These are phyloP conservation scores for Branchinecta sandiegonensis DNA, from an alignment of 2,888 invertebrate species.

Conservation along the genomic window DNA sequence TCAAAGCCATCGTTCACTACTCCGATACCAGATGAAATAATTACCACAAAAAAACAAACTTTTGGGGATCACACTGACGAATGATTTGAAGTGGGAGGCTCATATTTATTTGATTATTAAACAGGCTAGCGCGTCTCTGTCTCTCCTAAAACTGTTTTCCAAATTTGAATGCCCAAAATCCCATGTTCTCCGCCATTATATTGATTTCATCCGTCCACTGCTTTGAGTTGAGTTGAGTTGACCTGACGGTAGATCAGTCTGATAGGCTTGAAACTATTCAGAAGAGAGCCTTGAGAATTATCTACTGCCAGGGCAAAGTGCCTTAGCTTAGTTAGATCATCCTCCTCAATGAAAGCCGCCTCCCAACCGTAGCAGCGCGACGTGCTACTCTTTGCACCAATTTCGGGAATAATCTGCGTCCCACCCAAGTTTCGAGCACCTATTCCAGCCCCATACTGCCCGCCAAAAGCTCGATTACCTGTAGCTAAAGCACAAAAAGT, in stretches of 20 bases:
- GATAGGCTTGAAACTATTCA: conserved; percentile 3
- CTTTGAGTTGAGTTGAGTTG: not conserved
- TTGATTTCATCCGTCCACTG: not conserved
- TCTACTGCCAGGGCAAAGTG: not conserved
- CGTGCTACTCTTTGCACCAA: not conserved
- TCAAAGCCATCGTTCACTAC: not conserved
- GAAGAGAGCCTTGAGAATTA: conserved; percentile 7
- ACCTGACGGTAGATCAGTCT: not conserved
- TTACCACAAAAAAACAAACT: not conserved
- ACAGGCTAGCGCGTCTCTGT: not conserved
- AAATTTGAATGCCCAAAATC: not conserved
- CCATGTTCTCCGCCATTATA: not conserved
- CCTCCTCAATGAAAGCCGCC: not conserved
- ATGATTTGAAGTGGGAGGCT: conserved; percentile 14
- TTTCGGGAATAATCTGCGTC: not conserved
- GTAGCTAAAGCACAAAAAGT: not conserved
- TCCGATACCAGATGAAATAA: conserved; percentile 2
- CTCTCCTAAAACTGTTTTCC: not conserved
- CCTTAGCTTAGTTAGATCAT: too few relatives aligned
- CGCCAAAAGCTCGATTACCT: not conserved
- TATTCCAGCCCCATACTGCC: not conserved
- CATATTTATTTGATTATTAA: not conserved
- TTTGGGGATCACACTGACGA: not conserved
- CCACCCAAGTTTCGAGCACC: not conserved
- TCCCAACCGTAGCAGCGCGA: not conserved